Evolutionary conservation across 1,140 invertebrate genomes (phyloP).

Genomic region (Venustaconcha ellipsiformis): DNA sequence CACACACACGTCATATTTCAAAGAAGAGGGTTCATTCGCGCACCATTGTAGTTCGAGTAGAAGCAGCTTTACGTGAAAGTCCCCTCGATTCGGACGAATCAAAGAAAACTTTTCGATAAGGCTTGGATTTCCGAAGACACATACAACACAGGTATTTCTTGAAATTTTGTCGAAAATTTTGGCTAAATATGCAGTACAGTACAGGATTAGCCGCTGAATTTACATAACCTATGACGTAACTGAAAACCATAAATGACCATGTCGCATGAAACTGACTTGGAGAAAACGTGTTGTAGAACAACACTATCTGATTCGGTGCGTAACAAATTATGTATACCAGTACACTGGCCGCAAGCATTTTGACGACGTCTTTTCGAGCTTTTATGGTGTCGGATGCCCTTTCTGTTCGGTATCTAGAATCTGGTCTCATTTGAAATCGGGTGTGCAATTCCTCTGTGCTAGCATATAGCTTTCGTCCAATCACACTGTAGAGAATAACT

Average conservation of each 20-base stretch:
- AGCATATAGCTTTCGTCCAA: constrained; percentile 62
- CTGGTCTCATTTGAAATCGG: constrained; percentile 52
- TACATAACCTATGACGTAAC: constrained; percentile 62
- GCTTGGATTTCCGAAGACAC: constrained; percentile 33
- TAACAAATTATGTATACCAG: constrained; percentile 67
- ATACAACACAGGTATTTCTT: constrained; percentile 58
- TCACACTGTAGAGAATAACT: constrained; percentile 64
- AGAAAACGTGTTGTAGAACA: constrained; percentile 66
- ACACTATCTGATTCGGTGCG: constrained; percentile 63
- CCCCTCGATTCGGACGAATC: constrained; percentile 49
- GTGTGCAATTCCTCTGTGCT: constrained; percentile 59
- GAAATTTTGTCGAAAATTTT: constrained; percentile 67
- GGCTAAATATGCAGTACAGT: constrained; percentile 69
- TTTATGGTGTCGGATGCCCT: constrained; percentile 51
- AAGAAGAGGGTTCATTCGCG: no score
- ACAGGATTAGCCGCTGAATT: constrained; percentile 70
- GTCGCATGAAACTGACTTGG: constrained; percentile 54
- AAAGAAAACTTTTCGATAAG: constrained; percentile 43
- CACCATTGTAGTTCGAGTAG: constrained; percentile 11
- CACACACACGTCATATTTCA: no score
- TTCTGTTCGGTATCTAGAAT: constrained; percentile 40
- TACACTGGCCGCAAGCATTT: constrained; percentile 67
- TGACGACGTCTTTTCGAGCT: constrained; percentile 61
- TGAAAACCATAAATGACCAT: constrained; percentile 63
- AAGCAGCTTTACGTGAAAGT: constrained; percentile 42